Evolutionary conservation across 2,113 vertebrate species (phyloP).

Genomic region (Cyanoderma ruficeps): DNA sequence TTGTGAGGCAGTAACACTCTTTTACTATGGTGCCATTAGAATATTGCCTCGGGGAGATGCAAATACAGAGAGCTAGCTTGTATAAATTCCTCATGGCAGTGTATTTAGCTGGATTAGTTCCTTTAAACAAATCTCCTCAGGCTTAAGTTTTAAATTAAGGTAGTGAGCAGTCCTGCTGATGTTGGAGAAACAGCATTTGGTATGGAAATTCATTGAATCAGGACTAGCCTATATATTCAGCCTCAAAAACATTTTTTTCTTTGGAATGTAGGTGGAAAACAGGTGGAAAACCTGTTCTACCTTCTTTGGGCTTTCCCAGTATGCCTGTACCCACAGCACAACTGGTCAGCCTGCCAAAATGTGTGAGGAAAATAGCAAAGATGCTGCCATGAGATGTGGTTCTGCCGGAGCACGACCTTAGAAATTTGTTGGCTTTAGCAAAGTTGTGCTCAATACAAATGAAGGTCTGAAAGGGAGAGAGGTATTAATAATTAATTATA

Average conservation of each 20-base stretch:
- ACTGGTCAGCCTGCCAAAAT: not conserved
- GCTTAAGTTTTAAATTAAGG: not conserved
- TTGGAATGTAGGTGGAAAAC: not conserved
- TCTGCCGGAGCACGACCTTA: not conserved
- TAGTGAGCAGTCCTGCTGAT: not conserved
- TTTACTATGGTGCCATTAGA: not conserved
- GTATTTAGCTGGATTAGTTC: not conserved
- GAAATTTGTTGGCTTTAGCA: not conserved
- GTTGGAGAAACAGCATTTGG: not conserved
- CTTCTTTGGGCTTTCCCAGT: not conserved
- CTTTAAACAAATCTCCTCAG: conserved; percentile 7
- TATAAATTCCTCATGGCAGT: not conserved
- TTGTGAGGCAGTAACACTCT: not conserved
- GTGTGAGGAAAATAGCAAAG: not conserved
- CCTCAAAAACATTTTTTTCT: not conserved
- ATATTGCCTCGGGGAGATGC: not conserved
- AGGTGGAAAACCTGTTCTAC: not conserved
- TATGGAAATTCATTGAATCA: not conserved
- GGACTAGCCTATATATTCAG: not conserved
- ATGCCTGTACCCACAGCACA: not conserved
- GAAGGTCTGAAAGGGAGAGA: not conserved
- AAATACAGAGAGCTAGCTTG: not conserved
- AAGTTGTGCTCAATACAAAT: not conserved
- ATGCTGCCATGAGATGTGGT: fast-evolving
- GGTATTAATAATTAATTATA: not conserved